Evolutionary conservation across 2,113 vertebrate genomes (phyloP).

Genomic region (Hymenochirus boettgeri): DNA sequence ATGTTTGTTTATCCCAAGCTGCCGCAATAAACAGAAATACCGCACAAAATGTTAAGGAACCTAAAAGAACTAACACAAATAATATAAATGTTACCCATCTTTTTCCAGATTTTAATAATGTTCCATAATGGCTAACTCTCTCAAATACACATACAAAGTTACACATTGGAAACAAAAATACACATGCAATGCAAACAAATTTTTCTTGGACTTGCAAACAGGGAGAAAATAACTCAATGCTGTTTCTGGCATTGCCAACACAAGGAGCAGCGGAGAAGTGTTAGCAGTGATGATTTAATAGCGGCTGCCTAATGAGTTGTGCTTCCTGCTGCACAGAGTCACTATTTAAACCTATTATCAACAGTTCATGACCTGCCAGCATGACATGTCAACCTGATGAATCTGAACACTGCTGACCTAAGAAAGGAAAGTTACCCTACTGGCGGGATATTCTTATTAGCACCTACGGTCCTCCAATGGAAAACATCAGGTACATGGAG

Average conservation of each 20-base stretch:
- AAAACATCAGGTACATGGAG: constrained; percentile 45
- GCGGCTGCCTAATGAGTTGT: constrained; percentile 65
- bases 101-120: not conserved
- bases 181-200: not conserved
- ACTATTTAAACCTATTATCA: constrained; percentile 77
- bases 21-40: too few relatives aligned
- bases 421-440: constrained; percentile 52
- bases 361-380: constrained; percentile 74
- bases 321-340: constrained; percentile 65
- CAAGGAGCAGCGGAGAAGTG: constrained; percentile 41
- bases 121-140: not conserved
- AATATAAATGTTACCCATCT: too few relatives aligned
- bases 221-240: not conserved
- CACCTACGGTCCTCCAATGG: constrained; percentile 39
- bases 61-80: too few relatives aligned
- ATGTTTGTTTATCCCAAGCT: too few relatives aligned
- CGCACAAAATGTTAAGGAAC: too few relatives aligned
- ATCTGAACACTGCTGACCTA: constrained; percentile 69
- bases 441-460: constrained; percentile 49
- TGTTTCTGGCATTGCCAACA: not conserved
- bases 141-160: not conserved
- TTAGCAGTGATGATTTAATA: constrained; percentile 68
- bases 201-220: not conserved
- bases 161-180: too few relatives aligned
- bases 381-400: constrained; percentile 75